Evolutionary conservation across 2,113 vertebrate species (phyloP), one percentile per base, ranked within the genome.

Genomic region (Ardeotis arabs): DNA sequence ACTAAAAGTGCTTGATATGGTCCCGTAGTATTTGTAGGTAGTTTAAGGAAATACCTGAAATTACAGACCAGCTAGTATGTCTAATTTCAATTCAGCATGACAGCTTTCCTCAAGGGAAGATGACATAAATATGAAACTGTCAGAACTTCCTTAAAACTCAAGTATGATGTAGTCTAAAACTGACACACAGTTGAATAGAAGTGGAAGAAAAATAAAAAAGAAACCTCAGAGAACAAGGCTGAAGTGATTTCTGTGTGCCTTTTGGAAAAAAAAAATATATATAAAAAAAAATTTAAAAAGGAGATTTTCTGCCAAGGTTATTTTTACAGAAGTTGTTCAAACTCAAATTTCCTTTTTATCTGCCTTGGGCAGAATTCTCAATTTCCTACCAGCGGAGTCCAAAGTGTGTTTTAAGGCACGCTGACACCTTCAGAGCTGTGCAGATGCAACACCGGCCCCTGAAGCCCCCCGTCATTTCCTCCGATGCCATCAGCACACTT

Each of bases 11-110:
- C 56, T 85, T 62, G 35, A 72, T 74, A 63, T 45, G 39, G 55
- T 94, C n/a, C 47, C 70, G 28, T 13, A 80, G 49, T 37, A 74
- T 35, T 56, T 53, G 67, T 52, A 77, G 93, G 83, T 13, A 85
- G 63, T 81, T 93, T 49, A 86, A 90, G 63, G 72, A 90, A 95
- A 78, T 49, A 95, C 59, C 60, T 95, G 87, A 50, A 93, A 92
- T 89, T 66, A 53, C 39, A 76, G 64, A 60, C 14, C 50, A 85
- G 59, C 33, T 49, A 45, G 27, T 37, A 45, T 7, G 27, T 20
- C 50, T 84, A 58, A 94, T 92, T 95, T 76, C 13, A 23, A 77
- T 45, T 94, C 62, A 82, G 80, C 74, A 39, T 74, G 73, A 68
- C 64, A 73, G 53, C 24, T 18, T 67, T 73, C 62, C 95, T 91